Percentiles rank a stretch among this genome's conserved stretches.
These are phyloP conservation scores for Salticus scenicus DNA, from an alignment of 2,888 invertebrate species.

Conservation along the genomic window DNA sequence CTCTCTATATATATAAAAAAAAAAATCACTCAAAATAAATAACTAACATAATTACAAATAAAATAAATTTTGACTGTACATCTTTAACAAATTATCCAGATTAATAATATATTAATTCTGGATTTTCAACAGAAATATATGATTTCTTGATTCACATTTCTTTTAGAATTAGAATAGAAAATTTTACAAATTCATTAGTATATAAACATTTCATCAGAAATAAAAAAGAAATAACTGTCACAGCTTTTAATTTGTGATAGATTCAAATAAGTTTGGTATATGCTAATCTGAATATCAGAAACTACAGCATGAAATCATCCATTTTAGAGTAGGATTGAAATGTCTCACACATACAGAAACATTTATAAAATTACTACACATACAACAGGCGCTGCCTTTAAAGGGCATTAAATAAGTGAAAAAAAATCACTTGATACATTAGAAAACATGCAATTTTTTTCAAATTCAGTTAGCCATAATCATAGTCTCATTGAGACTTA, in stretches of 20 bases:
- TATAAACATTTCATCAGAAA: constrained; percentile 4
- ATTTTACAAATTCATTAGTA: not conserved
- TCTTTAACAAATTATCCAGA: constrained; percentile 5
- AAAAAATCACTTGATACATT: constrained; percentile 48
- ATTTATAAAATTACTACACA: constrained; percentile 54
- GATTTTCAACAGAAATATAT: not conserved
- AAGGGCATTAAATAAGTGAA: constrained; percentile 32
- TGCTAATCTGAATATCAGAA: constrained; percentile 63
- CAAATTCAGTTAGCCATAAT: constrained; percentile 40
- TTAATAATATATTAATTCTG: constrained; percentile 19
- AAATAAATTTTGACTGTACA: constrained; percentile 14
- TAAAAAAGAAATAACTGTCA: not conserved
- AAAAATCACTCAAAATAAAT: not conserved
- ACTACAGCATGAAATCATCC: constrained; percentile 50
- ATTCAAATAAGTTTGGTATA: constrained; percentile 26
- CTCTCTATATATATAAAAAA: constrained; percentile 1
- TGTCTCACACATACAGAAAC: constrained; percentile 25
- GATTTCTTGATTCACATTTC: not conserved
- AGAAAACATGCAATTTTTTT: constrained; percentile 45
- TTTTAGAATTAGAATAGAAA: not conserved
- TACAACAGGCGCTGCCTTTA: constrained; percentile 37
- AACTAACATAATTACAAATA: not conserved
- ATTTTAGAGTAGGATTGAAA: constrained; percentile 19
- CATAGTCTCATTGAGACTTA: constrained; percentile 56
- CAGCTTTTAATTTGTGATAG: not conserved